These are phyloP conservation scores for Micrastur ruficollis DNA, from an alignment of 2,797 vertebrate species.

Conservation along the genomic window DNA sequence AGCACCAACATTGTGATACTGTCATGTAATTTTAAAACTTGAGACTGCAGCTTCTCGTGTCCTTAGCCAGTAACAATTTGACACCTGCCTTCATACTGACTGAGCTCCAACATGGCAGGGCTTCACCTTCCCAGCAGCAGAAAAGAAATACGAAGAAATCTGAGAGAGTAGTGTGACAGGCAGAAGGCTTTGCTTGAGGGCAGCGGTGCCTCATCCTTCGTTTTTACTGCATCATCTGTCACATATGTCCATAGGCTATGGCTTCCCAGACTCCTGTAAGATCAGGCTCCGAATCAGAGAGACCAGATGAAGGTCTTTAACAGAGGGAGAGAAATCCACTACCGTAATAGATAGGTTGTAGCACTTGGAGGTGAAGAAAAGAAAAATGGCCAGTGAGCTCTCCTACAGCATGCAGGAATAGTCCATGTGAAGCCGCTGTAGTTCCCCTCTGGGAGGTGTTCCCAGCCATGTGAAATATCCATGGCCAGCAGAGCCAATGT, in stretches of 20 bases:
- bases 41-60: background rate
- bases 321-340: background rate
- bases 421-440: background rate
- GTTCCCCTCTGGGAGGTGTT: background rate
- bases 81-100: background rate
- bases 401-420: background rate
- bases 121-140: background rate
- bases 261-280: background rate
- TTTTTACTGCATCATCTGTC: background rate
- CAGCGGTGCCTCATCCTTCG: background rate
- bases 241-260: background rate
- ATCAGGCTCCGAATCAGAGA: background rate
- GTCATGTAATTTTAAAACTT: background rate
- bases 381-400: background rate
- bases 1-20: background rate
- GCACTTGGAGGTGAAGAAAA: background rate
- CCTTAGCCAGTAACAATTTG: background rate
- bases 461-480: background rate
- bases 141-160: background rate
- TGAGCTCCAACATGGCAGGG: background rate
- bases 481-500: background rate
- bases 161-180: background rate
- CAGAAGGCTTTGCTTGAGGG: background rate
- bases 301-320: background rate
- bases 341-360: background rate